phyloP scores from a whole-genome alignment of 1,140 invertebrate genomes.

The Diabrotica undecimpunctata region DNA sequence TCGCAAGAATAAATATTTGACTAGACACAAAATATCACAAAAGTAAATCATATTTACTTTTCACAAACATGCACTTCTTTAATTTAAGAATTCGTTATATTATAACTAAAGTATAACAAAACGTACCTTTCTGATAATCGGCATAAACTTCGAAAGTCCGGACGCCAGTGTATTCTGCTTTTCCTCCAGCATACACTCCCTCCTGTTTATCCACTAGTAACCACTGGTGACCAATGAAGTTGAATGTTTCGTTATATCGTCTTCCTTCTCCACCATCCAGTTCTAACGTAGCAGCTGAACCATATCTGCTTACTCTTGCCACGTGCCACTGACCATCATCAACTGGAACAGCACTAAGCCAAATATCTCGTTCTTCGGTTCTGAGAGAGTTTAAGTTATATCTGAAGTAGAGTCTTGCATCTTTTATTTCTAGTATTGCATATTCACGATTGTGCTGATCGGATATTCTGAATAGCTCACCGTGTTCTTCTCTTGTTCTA shows the following conservation, averaged over 20 bases:
- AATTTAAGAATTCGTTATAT: background rate
- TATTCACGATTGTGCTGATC: constrained; percentile 94
- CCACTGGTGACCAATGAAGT: constrained; percentile 87
- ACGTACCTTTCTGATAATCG: constrained; percentile 86
- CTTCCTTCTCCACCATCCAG: constrained; percentile 93
- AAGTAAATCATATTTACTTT: too few relatives aligned
- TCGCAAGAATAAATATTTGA: too few relatives aligned
- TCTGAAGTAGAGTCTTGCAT: constrained; percentile 82
- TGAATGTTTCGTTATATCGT: constrained; percentile 91
- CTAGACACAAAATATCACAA: too few relatives aligned
- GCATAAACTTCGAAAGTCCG: constrained; percentile 89
- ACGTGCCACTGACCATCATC: constrained; percentile 98
- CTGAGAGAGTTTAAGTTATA: constrained; percentile 90
- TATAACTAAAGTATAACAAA: background rate
- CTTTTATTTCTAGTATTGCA: constrained; percentile 89
- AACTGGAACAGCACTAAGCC: constrained; percentile 83
- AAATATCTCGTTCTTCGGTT: constrained; percentile 85
- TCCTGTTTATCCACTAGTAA: constrained; percentile 90
- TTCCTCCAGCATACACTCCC: constrained; percentile 91
- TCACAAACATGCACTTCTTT: too few relatives aligned
- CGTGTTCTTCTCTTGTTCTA: constrained; percentile 86
- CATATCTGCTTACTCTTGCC: constrained; percentile 82
- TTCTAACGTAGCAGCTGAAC: constrained; percentile 89
- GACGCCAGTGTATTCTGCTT: constrained; percentile 90
- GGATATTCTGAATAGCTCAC: constrained; percentile 87